Base-by-base conservation (phyloP, 2,113 vertebrate genomes). In the Myiagra hebetior region DNA sequence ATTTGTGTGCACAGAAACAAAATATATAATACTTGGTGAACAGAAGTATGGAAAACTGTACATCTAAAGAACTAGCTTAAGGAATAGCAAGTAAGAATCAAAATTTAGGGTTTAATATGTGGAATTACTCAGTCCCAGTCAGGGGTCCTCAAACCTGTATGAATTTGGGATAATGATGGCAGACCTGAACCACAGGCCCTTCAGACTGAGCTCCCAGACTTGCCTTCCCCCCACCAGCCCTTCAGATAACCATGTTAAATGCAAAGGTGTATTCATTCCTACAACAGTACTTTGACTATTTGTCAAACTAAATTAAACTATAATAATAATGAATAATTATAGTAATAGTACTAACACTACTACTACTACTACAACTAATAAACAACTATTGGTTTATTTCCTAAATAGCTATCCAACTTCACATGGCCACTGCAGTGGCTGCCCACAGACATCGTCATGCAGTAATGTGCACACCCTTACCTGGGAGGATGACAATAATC, bases 311-410 rank as follows among this genome's bases (percentile, higher is more conserved):
- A 15, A 10, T 60, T 60, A 68, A 86, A 57, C 10, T 15, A 20
- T 13, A 67, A 35, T 11, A 59, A 67, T 42, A 86, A 37, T 12
- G 1, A 59, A 33, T 10, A 44, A 26, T 50, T 37, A 35, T 8
- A 31, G 7, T 22, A 35, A 30, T 50, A 35, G 2, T 49, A 49
- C 5, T n/a, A 56, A 0, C 37, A 73, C 7, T 39, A 39, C 3
- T 31, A 46, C n/a, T 46, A 44, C 16, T 14, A 44, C 15, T 41
- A 12, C 12, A n/a, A 50, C 1, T 41, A 59, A 4, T n/a, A 83
- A 37, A 37, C 37, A 37, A 37, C 37, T 15, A 27, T 59, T 59
- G 57, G 6, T 50, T 68, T 60, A 37, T 60, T 68, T 68, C 27
- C 37, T 78, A 72, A 68, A 44, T 75, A 89, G 42, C 47, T 64